Evolutionary conservation across 2,888 invertebrate genomes (phyloP).

Genomic region (Drosophila mulleri): DNA sequence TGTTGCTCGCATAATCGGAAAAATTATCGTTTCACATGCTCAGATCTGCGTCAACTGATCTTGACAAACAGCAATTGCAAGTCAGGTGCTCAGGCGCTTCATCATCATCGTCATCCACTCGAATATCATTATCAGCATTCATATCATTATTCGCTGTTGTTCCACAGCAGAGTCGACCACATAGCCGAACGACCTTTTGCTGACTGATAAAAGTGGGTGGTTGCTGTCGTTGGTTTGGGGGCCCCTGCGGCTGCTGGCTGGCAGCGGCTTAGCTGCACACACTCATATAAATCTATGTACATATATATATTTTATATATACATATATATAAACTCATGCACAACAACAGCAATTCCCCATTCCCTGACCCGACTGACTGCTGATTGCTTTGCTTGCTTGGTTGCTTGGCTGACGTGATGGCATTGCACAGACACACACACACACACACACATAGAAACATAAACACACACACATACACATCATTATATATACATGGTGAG

Average conservation of each 20-base stretch:
- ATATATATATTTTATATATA: constrained; percentile 19
- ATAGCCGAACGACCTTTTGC: constrained; percentile 78
- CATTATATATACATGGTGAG: constrained; percentile 20
- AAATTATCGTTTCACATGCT: constrained; percentile 17
- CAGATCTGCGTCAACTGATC: constrained; percentile 35
- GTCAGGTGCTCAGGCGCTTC: constrained; percentile 59
- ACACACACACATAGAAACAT: constrained; percentile 19
- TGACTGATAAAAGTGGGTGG: constrained; percentile 80
- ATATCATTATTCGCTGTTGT: constrained; percentile 14
- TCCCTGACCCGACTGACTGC: constrained; percentile 75
- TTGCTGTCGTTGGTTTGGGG: constrained; percentile 46
- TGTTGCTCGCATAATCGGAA: constrained; percentile 2
- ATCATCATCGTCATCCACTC: constrained; percentile 18
- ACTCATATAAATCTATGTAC: constrained; percentile 28
- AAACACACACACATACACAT: constrained; percentile 15
- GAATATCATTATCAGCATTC: constrained; percentile 20
- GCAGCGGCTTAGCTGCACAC: constrained; percentile 68
- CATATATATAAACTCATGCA: constrained; percentile 40
- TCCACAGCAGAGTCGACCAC: constrained; percentile 47
- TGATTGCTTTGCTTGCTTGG: constrained; percentile 78
- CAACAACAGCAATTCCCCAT: constrained; percentile 67
- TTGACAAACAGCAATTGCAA: constrained; percentile 39
- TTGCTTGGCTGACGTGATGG: constrained; percentile 76
- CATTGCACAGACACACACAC: constrained; percentile 67
- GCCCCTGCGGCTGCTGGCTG: constrained; percentile 57